phyloP scores from a whole-genome alignment of 1,140 invertebrate species.

The Drosophila serrata region DNA sequence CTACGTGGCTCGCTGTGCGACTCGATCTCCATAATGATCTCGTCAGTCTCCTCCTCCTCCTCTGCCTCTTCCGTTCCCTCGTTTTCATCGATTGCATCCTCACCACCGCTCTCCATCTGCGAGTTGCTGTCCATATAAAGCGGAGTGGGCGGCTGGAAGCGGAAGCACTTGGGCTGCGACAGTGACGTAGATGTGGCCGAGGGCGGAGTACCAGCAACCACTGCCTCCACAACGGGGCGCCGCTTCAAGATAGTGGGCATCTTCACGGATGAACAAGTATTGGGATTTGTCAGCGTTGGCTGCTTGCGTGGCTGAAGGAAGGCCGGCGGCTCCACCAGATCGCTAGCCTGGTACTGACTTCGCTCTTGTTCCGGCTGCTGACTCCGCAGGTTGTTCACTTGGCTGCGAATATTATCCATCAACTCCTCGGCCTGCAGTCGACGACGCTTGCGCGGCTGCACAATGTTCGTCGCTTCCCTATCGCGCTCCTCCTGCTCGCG shows the following conservation, averaged over 20 bases:
- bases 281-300: neutral
- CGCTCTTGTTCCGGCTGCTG: neutral
- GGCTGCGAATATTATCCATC: slow-evolving; percentile 28
- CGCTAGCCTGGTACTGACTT: neutral
- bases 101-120: neutral
- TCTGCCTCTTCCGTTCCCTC: neutral
- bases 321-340: slow-evolving; percentile 27
- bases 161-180: slow-evolving; percentile 13
- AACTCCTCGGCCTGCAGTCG: slow-evolving; percentile 51
- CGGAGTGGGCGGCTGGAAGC: slow-evolving; percentile 46
- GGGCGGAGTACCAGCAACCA: neutral
- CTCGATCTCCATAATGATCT: slow-evolving; percentile 65
- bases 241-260: slow-evolving; percentile 37
- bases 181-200: slow-evolving; percentile 1
- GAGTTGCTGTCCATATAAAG: slow-evolving; percentile 1
- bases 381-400: slow-evolving; percentile 1
- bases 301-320: slow-evolving; percentile 20
- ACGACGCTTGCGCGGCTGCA: slow-evolving; percentile 52
- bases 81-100: neutral
- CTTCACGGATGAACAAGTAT: neutral
- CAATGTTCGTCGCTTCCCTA: rapidly evolving
- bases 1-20: neutral
- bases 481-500: slow-evolving; percentile 5
- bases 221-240: neutral
- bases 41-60: slow-evolving; percentile 59